Evolutionary conservation across 1,140 invertebrate species (phyloP), one percentile per base, ranked within the genome.

Genomic region (Scaptomyza pallida): DNA sequence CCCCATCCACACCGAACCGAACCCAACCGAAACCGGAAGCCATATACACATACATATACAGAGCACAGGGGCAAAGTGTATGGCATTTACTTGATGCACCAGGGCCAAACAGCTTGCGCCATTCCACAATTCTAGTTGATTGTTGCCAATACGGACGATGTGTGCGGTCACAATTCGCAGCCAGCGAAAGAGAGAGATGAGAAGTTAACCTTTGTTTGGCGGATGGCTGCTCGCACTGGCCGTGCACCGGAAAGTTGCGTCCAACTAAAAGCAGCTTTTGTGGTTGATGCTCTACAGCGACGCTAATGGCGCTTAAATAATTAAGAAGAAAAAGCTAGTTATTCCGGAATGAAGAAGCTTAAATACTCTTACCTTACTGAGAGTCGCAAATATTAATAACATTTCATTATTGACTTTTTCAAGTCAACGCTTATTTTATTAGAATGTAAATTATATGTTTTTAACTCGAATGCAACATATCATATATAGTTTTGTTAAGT

Each of bases 241-340:
- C 73, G 75, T 70, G 33, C 63, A 44, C 72, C 64, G 78, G 78
- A 73, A 85, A 79, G 60, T 19, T 45, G 43, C 62, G 59, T 60
- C 59, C 68, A 61, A 45, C 72, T 60, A 60, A 80, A 63, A 85
- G 77, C 73, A 81, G 73, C 80, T 85, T 71, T 71, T 86, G 81
- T 48, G 81, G 81, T 88, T 57, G 70, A 69, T 52, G 63, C 35
- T 47, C 61, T 23, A 44, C 44, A 45, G 55, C 37, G 44, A 65
- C 73, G 45, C 81, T 85, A 86, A 85, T 86, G 76, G 73, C 57
- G 71, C 72, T 67, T 86, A 57, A 86, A 85, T 85, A 85, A 85
- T 85, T 81, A 59, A 85, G 5, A 10, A 3, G 12, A 35, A 35
- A 35, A 35, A 35, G n/a, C n/a, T n/a, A n/a, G 33, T 35, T 35